Conservation (phyloP, 2,113 vertebrate species). For the Scolopax mira region DNA sequence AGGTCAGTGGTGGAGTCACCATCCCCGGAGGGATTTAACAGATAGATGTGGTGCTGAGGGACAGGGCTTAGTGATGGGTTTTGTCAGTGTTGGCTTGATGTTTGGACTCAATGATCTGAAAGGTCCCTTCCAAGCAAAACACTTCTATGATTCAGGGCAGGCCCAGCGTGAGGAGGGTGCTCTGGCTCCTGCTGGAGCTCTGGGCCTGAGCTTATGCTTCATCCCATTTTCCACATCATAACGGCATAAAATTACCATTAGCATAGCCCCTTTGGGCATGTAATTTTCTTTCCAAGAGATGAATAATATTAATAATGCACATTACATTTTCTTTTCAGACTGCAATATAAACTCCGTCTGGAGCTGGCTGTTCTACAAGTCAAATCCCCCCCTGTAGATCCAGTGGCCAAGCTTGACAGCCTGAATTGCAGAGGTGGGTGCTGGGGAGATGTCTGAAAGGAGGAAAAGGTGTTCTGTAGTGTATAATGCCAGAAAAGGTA, state of each 20-base stretch:
- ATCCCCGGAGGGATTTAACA: not conserved
- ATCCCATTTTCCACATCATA: not conserved
- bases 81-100: not conserved
- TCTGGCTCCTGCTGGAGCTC: not conserved
- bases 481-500: not conserved
- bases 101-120: not conserved
- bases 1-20: not conserved
- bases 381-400: too few species aligned
- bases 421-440: not conserved
- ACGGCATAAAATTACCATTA: not conserved
- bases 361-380: fast-evolving
- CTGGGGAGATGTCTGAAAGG: not conserved
- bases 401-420: too few species aligned
- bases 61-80: not conserved
- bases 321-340: not conserved
- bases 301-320: fast-evolving
- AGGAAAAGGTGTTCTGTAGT: not conserved
- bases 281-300: not conserved
- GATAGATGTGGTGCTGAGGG: not conserved
- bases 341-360: fast-evolving
- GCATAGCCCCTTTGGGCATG: not conserved
- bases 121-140: not conserved
- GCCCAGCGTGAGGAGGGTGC: fast-evolving
- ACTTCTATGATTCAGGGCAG: not conserved
- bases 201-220: not conserved